Evolutionary conservation across 2,888 invertebrate species (phyloP).

Genomic region (Sesia bembeciformis): DNA sequence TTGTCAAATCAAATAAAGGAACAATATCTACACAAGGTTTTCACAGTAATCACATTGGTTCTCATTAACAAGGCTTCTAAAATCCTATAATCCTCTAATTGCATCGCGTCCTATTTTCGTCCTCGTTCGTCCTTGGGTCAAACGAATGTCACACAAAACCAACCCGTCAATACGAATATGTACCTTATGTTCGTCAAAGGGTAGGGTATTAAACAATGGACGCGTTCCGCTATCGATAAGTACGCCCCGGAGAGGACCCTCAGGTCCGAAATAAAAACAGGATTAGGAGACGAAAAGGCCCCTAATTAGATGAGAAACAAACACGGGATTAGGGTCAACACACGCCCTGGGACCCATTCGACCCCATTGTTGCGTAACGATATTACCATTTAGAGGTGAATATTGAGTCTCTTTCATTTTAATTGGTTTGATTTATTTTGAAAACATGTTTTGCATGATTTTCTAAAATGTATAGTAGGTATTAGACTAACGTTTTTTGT

Average conservation of each 20-base stretch:
- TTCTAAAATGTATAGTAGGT: too few species aligned
- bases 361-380: conserved; percentile 19
- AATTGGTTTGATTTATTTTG: conserved; percentile 7
- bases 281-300: conserved; percentile 35
- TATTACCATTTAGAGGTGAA: conserved; percentile 14
- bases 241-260: conserved; percentile 20
- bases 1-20: too few species aligned
- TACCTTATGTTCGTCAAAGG: conserved; percentile 1
- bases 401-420: conserved; percentile 31
- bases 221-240: conserved; percentile 20
- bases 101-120: too few species aligned
- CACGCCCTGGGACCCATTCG: conserved; percentile 22
- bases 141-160: background rate
- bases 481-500: too few species aligned
- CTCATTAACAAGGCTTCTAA: too few species aligned
- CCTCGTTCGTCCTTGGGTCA: background rate
- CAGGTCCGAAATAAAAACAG: conserved; percentile 36
- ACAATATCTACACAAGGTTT: too few species aligned
- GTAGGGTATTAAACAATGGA: conserved; percentile 10
- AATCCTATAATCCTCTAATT: too few species aligned
- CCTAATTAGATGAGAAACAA: conserved; percentile 59
- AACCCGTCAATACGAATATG: background rate
- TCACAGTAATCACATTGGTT: too few species aligned
- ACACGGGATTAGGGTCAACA: conserved; percentile 47
- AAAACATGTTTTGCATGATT: too few species aligned